Evolutionary conservation across 2,113 vertebrate genomes (phyloP), one percentile per base, ranked within the genome.

Genomic region (Thinocorus orbignyianus): DNA sequence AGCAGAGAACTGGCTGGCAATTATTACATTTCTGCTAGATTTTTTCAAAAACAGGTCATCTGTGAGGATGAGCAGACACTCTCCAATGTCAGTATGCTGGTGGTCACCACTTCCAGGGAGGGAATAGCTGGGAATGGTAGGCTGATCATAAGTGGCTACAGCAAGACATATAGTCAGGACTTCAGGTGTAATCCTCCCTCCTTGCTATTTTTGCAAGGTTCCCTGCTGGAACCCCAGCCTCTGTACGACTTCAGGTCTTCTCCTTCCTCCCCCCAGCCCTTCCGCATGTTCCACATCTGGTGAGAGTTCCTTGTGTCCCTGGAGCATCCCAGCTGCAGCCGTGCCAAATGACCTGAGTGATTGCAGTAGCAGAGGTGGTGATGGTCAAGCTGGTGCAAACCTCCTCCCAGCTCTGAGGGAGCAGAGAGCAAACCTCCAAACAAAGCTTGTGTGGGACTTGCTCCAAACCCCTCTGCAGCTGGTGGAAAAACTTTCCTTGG

Each of bases 221-320:
- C 11, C 41, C 30, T 37, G n/a, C 17, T 57, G 33, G 49, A 39
- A 83, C 20, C 11, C 20, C 35, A 54, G 31, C 19, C 39, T 23
- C 35, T 13, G 26, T 44, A 39, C 35, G 33, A 31, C 25, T 68
- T 39, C 8, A 31, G 30, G 22, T 65, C 30, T 9, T 46, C 44
- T 54, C 12, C 42, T 51, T 65, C 51, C 10, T 57, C 12, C 25
- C 30, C 5, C 22, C 17, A 33, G 49, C 33, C 37, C 13, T 33
- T 52, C 49, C 51, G 17, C 1, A 1, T 10, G n/a, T 49, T 62
- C n/a, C 14, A 2, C 0, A 1, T 24, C 44, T 77, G 76, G 19
- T 6, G 23, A 35, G n/a, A 55, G 30, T 17, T 71, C 65, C 71
- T 65, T 1, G 1, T 48, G 12, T 31, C 23, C 48, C 35, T 23